These are phyloP conservation scores for Channallabes apus DNA, from an alignment of 2,797 vertebrate genomes.

Conservation along the genomic window DNA sequence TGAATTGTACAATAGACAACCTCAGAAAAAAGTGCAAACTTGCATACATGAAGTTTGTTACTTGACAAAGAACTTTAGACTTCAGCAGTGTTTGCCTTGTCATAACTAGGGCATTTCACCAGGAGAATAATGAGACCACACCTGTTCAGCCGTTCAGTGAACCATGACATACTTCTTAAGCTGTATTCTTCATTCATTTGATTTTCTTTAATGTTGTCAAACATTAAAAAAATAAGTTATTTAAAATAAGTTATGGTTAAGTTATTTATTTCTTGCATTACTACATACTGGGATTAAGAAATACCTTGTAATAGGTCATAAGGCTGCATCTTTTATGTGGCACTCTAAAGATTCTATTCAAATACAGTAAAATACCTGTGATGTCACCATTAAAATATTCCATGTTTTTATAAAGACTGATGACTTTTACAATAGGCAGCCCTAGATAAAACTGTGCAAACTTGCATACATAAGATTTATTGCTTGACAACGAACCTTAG, in stretches of 20 bases:
- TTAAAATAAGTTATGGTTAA: too few relatives aligned
- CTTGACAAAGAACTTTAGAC: conserved; percentile 28
- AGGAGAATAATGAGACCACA: not conserved
- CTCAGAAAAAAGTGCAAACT: not conserved
- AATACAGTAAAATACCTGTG: not conserved
- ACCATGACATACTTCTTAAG: not conserved
- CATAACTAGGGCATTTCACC: not conserved
- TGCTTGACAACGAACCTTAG: not conserved
- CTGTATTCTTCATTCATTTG: not conserved
- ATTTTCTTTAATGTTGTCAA: not conserved
- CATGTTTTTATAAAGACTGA: too few relatives aligned
- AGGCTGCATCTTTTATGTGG: too few relatives aligned
- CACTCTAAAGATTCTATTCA: too few relatives aligned
- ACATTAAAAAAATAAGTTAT: too few relatives aligned
- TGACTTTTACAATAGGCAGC: too few relatives aligned
- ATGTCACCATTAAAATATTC: not conserved
- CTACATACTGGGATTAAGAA: too few relatives aligned
- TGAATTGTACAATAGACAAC: not conserved
- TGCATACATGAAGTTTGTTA: conserved; percentile 11
- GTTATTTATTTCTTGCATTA: too few relatives aligned
- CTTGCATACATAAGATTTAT: conserved; percentile 19
- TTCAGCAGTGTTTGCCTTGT: not conserved
- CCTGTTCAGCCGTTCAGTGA: not conserved
- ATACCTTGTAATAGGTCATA: too few relatives aligned
- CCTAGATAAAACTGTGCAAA: not conserved